Base-by-base conservation (phyloP, 2,797 vertebrate genomes). In the Rhadinocentrus ornatus region DNA sequence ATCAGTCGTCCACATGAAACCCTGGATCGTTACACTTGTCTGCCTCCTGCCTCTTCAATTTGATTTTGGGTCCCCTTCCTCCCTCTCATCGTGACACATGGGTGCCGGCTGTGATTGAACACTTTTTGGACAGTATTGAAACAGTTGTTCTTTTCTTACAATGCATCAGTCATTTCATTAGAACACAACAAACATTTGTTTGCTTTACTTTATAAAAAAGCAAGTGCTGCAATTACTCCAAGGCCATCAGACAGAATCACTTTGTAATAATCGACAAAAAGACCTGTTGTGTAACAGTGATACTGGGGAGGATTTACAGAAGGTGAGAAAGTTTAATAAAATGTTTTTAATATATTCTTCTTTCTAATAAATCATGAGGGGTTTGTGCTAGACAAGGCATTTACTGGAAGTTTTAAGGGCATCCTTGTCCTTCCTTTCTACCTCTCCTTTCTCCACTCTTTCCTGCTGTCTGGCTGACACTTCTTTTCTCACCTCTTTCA, bases 381-480 rank as follows among this genome's bases (percentile, higher is more conserved):
- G 15, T 13, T 18, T 56, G 7, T 56, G 13, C 2, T 20, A 10
- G 16, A 31, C 7, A 8, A 31, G 27, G 29, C 16, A 34, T 50
- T 52, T 12, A 41, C 34, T 20, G 53, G 27, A 69, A 37, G 35
- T 59, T 66, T 83, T 50, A 59, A 69, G 39, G 31, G 27, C 62
- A 27, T 68, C 41, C 71, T 2, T 58, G 66, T 71, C 35, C 46
- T 52, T 73, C 59, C 24, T 41, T 68, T 61, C 50, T 22, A 24
- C 58, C 62, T 72, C 60, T 26, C 50, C 46, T 10, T 48, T 22
- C 56, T 62, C 53, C 62, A 35, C 62, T 62, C n/a, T 58, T 57
- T 75, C 61, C 80, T 83, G 76, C 83, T 65, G 73, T 71, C 75
- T 59, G 31, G 2, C 60, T 75, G 79, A 80, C 69, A 71, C 77